phyloP scores from a whole-genome alignment of 2,797 vertebrate genomes.

The Acropternis orthonyx region DNA sequence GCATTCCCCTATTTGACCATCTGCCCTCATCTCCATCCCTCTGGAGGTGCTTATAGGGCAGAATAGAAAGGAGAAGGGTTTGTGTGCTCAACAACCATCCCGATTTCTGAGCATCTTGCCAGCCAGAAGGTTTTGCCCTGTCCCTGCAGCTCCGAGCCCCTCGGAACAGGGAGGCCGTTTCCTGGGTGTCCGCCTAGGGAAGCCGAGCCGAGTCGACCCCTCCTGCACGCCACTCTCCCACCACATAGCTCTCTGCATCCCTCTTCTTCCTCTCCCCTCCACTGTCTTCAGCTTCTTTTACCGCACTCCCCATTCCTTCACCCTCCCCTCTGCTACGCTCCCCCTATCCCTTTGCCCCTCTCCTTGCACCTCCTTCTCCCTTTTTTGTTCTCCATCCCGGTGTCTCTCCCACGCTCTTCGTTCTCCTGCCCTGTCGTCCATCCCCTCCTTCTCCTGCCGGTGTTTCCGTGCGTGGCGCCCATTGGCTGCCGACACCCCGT shows the following conservation, averaged over 20 bases:
- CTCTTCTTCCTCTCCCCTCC: not conserved
- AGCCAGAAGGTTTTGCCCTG: not conserved
- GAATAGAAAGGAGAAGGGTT: not conserved
- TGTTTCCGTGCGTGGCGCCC: conserved; percentile 21
- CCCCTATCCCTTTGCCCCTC: not conserved
- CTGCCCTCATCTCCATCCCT: not conserved
- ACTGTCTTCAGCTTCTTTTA: not conserved
- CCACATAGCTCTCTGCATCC: not conserved
- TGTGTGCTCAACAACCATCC: not conserved
- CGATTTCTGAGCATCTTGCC: not conserved
- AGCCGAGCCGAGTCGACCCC: not conserved
- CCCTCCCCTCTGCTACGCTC: not conserved
- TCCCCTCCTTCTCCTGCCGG: conserved; percentile 42
- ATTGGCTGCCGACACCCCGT: conserved; percentile 36
- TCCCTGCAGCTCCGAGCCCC: not conserved
- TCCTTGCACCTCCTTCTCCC: not conserved
- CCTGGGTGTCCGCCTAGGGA: not conserved
- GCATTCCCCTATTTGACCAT: not conserved
- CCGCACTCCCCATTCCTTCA: not conserved
- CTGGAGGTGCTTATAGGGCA: not conserved
- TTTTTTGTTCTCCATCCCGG: not conserved
- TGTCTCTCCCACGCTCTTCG: not conserved
- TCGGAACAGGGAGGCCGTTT: not conserved
- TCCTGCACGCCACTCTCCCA: not conserved
- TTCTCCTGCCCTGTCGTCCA: conserved; percentile 9